Conservation (phyloP, 2,888 invertebrate species). For the Polietes domitor region DNA sequence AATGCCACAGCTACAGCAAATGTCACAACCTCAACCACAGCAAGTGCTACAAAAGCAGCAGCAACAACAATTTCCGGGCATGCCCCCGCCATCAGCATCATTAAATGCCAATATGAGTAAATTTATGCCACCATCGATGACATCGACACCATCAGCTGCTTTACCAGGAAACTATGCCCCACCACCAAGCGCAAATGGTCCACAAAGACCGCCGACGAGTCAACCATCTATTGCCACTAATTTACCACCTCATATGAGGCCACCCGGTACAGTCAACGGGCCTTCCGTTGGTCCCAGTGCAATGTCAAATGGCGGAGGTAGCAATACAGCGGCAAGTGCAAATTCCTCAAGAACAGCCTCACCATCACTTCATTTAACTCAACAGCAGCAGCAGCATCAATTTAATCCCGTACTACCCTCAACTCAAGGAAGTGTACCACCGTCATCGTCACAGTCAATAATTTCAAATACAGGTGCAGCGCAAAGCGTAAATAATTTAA, state of each 20-base stretch:
- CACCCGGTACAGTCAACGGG: conserved; percentile 70
- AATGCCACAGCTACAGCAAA: conserved; percentile 62
- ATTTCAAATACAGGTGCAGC: neutral
- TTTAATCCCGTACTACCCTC: neutral
- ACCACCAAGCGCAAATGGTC: conserved; percentile 55
- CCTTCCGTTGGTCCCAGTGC: conserved; percentile 57
- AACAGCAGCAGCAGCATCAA: conserved; percentile 46
- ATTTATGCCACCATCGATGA: conserved; percentile 71
- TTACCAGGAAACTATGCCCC: conserved; percentile 45
- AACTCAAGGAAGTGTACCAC: conserved; percentile 24
- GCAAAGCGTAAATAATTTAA: conserved; percentile 58
- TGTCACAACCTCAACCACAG: conserved; percentile 59
- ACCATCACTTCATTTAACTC: conserved; percentile 53
- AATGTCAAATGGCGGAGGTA: conserved; percentile 74
- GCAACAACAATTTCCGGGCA: conserved; percentile 61
- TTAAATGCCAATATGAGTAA: conserved; percentile 69
- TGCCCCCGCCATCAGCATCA: conserved; percentile 42
- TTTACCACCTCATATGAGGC: conserved; percentile 74
- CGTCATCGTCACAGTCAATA: neutral
- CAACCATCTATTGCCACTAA: conserved; percentile 68
- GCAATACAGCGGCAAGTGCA: conserved; percentile 68
- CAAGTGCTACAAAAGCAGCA: conserved; percentile 66
- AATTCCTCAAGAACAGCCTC: conserved; percentile 78
- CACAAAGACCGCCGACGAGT: conserved; percentile 51
- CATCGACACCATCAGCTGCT: conserved; percentile 33